These are phyloP conservation scores for Drosophila santomea DNA, from an alignment of 1,140 invertebrate species.

Conservation along the genomic window DNA sequence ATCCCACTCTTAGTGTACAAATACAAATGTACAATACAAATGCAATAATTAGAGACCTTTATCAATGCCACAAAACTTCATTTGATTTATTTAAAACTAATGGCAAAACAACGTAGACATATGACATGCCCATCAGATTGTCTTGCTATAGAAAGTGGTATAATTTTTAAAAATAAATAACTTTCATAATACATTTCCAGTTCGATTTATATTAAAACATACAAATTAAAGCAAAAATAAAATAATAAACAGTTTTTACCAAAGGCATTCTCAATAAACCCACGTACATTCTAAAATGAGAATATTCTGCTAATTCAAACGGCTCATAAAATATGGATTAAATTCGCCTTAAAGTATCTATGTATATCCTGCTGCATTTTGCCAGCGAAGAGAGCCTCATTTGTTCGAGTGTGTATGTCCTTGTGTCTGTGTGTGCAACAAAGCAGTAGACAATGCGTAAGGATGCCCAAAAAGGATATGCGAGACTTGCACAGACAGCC, in stretches of 20 bases:
- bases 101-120: too few species aligned
- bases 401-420: constrained; percentile 46
- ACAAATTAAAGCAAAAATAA: too few species aligned
- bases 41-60: not conserved
- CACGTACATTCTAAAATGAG: not conserved
- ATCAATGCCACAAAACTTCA: constrained; percentile 10
- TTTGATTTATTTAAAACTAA: constrained; percentile 18
- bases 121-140: too few species aligned
- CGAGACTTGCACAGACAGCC: constrained; percentile 70
- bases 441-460: constrained; percentile 80
- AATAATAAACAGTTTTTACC: not conserved
- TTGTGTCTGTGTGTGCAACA: constrained; percentile 58
- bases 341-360: constrained; percentile 52
- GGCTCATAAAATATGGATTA: constrained; percentile 19
- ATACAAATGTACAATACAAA: too few species aligned
- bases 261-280: too few species aligned
- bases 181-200: too few species aligned
- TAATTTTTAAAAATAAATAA: too few species aligned
- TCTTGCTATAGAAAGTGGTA: too few species aligned
- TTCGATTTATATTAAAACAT: too few species aligned
- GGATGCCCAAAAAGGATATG: constrained; percentile 75
- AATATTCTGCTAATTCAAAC: constrained; percentile 25
- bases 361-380: constrained; percentile 31
- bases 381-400: constrained; percentile 38
- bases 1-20: too few species aligned